Conservation (phyloP, 2,888 invertebrate genomes). For the Yponomeuta malinellus region DNA sequence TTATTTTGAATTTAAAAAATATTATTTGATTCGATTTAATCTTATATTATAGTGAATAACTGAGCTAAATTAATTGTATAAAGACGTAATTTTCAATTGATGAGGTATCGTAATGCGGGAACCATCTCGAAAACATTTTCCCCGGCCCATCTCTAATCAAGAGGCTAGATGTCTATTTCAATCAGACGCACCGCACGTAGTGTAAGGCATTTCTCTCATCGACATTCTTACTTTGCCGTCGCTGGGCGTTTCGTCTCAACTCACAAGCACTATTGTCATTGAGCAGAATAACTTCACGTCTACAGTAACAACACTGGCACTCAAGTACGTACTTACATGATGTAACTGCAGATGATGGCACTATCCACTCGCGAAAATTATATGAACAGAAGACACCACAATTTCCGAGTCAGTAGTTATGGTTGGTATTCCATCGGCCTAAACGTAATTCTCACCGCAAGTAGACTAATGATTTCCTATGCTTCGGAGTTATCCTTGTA, state of each 20-base stretch:
- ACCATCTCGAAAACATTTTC: too few species aligned
- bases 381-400: neutral
- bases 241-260: neutral
- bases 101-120: too few species aligned
- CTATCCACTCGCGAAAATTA: constrained; percentile 3
- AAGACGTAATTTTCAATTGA: too few species aligned
- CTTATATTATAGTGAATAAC: too few species aligned
- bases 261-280: constrained; percentile 4
- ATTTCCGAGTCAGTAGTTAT: neutral
- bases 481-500: neutral
- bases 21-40: too few species aligned
- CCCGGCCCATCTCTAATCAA: neutral
- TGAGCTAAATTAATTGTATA: too few species aligned
- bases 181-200: neutral
- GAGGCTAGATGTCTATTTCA: neutral
- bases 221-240: neutral
- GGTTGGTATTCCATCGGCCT: neutral
- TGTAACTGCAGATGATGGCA: neutral
- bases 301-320: neutral
- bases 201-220: constrained; percentile 7
- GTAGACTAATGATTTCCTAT: neutral
- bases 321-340: neutral
- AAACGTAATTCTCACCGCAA: neutral
- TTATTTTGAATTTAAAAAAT: too few species aligned
- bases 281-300: neutral